Conservation (phyloP, 2,888 invertebrate species). For the Agrotis exclamationis region DNA sequence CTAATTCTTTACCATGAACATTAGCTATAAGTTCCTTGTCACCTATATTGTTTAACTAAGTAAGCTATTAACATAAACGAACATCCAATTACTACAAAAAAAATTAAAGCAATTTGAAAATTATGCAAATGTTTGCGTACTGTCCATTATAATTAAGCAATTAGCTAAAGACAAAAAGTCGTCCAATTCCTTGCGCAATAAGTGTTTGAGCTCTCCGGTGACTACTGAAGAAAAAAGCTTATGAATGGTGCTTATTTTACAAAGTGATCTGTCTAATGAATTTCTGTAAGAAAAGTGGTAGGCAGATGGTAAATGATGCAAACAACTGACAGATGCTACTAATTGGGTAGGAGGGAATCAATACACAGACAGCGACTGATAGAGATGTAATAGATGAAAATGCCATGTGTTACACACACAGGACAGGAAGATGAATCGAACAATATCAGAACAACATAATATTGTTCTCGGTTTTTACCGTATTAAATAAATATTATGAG, state of each 20-base stretch:
- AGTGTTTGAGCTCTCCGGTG: conserved; percentile 33
- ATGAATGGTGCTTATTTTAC: conserved; percentile 20
- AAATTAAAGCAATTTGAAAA: conserved; percentile 38
- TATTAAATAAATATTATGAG: conserved; percentile 7
- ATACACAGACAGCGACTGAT: not conserved
- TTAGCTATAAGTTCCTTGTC: conserved; percentile 38
- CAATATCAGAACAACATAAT: not conserved
- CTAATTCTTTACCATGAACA: conserved; percentile 38
- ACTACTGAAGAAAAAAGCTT: conserved; percentile 25
- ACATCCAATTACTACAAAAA: conserved; percentile 30
- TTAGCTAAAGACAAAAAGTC: conserved; percentile 52
- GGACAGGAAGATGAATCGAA: not conserved
- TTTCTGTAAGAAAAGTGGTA: conserved; percentile 4
- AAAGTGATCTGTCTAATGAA: conserved; percentile 15
- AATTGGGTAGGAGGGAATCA: not conserved
- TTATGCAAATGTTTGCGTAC: conserved; percentile 55
- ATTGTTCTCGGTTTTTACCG: not conserved
- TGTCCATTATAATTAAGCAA: conserved; percentile 48
- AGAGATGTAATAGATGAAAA: conserved; percentile 5
- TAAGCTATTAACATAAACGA: conserved; percentile 35
- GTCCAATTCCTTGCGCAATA: conserved; percentile 38
- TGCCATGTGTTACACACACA: not conserved
- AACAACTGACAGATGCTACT: not conserved
- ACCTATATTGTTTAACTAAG: conserved; percentile 32
- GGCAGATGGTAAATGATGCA: not conserved